Evolutionary conservation across 2,113 vertebrate genomes (phyloP).

Genomic region (Salvelinus alpinus): DNA sequence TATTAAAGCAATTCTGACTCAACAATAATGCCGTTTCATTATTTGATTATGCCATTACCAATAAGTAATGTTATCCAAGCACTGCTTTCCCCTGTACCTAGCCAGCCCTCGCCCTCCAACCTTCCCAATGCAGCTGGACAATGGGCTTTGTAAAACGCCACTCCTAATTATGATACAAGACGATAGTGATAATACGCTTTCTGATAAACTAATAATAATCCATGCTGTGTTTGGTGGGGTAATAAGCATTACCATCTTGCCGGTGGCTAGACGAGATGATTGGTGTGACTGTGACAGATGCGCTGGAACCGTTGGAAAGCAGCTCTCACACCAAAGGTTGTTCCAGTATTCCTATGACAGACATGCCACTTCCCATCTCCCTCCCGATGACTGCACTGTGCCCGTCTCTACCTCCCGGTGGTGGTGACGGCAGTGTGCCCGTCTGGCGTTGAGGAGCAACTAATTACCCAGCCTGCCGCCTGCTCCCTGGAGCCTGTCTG

Average conservation of each 20-base stretch:
- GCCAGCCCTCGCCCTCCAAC: too few relatives aligned
- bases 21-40: neutral
- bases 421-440: constrained; percentile 63
- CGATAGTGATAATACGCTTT: constrained; percentile 20
- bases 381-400: constrained; percentile 62
- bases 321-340: constrained; percentile 65
- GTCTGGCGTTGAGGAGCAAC: constrained; percentile 66
- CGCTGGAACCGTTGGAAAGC: constrained; percentile 63
- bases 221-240: constrained; percentile 5
- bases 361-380: constrained; percentile 68
- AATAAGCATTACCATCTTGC: constrained; percentile 34
- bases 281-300: constrained; percentile 32
- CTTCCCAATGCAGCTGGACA: too few relatives aligned
- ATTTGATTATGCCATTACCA: constrained; percentile 19
- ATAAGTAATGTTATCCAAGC: too few relatives aligned
- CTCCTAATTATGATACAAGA: neutral
- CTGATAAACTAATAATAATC: constrained; percentile 44
- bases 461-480: constrained; percentile 72
- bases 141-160: too few relatives aligned
- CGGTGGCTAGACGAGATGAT: constrained; percentile 40
- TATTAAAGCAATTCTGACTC: neutral
- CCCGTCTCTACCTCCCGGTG: constrained; percentile 44
- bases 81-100: too few relatives aligned
- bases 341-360: constrained; percentile 64
- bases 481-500: constrained; percentile 55